These are phyloP conservation scores for Plumapathes pennacea DNA, from an alignment of 92 coral and sea anemone genomes.

Conservation along the genomic window DNA sequence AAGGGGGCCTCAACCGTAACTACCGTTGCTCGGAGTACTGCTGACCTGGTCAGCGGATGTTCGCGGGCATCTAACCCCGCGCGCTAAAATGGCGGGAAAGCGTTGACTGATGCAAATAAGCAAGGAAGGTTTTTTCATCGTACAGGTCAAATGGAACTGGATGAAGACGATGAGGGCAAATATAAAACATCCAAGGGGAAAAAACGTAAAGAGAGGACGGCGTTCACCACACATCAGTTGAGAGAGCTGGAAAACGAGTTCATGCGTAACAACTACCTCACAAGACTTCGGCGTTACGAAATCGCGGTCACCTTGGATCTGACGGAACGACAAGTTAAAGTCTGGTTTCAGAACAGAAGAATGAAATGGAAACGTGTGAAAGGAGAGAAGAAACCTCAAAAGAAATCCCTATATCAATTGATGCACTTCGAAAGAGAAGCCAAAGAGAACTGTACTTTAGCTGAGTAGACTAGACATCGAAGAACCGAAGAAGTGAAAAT, in stretches of 20 bases:
- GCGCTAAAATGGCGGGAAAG: too few species aligned
- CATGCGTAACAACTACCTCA: constrained; percentile 86
- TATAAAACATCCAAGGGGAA: constrained; percentile 64
- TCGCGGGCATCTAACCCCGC: too few species aligned
- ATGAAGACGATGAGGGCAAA: constrained; percentile 53
- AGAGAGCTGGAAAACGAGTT: constrained; percentile 98
- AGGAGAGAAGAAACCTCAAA: constrained; percentile 96
- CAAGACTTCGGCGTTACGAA: constrained; percentile 95
- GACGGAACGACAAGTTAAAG: constrained; percentile 95
- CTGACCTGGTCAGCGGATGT: too few species aligned
- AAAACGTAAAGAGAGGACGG: constrained; percentile 96
- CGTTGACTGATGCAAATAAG: too few species aligned
- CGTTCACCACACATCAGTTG: constrained; percentile 94
- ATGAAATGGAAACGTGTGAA: constrained; percentile 99
- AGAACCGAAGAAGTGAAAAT: too few species aligned
- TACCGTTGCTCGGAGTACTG: too few species aligned
- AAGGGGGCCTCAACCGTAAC: too few species aligned
- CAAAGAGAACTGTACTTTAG: too few species aligned
- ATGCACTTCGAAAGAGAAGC: constrained; percentile 76
- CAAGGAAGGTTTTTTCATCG: too few species aligned
- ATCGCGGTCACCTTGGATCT: constrained; percentile 97
- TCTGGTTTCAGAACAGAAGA: constrained; percentile 96
- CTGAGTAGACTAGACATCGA: too few species aligned
- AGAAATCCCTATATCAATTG: constrained; percentile 74
- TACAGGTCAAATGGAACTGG: constrained; percentile 25